Evolutionary conservation across 1,140 invertebrate species (phyloP), one percentile per base, ranked within the genome.

Genomic region (Arion vulgaris): DNA sequence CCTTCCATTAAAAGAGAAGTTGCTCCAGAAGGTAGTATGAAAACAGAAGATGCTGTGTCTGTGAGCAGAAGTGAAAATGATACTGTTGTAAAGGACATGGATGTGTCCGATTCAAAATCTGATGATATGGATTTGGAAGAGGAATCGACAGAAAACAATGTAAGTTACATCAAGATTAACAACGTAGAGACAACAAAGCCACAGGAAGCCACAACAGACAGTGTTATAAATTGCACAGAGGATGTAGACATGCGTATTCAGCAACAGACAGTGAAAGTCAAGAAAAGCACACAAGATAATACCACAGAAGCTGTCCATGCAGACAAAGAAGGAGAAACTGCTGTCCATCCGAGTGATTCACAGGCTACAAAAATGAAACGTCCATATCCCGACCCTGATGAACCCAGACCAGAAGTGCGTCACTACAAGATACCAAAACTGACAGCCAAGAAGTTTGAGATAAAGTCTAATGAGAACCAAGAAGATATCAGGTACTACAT

Each of bases 401-500:
- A 77, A 62, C 9, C 23, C 0, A 69, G 62, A 23, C 26, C 38
- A 23, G 78, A 45, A 28, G 0, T 71, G 11, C 34, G 62, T n/a
- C 78, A 66, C 13, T 80, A 71, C 68, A 80, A 80, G 62, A 80
- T 80, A 45, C 78, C 78, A 28, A 80, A 80, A 41, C 78, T 80
- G 26, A 38, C 4, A n/a, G 1, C 62, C 15, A 80, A 80, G 45
- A 69, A 62, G 45, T 26, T 38, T 69, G 78, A 62, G 23, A 19
- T 13, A 4, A 66, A 49, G 17, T 32, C 7, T 49, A 32, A 72
- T 15, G 68, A 79, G 19, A 41, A 49, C 23, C 41, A 72, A 39
- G 45, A 73, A 34, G 80, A 81, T 74, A 74, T 81, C 2, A 81
- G 80, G 80, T 81, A 74, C 13, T 45, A 51, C 13, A 19, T 81